phyloP scores from a whole-genome alignment of 2,113 vertebrate species.

The Ginglymostoma cirratum region DNA sequence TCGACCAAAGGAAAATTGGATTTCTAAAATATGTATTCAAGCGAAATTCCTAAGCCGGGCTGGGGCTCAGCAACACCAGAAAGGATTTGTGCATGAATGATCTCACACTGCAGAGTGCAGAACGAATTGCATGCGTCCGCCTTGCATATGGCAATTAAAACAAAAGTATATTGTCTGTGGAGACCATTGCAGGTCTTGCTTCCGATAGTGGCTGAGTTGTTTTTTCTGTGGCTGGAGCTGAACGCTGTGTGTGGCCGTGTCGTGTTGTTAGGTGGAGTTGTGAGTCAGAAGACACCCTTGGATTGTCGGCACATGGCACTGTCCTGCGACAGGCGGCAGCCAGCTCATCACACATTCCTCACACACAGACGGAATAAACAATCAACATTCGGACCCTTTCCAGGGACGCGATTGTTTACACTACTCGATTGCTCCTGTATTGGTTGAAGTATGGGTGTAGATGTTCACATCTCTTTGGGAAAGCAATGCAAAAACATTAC shows the following conservation, averaged over 20 bases:
- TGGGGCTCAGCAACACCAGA: background rate
- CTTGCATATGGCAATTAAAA: background rate
- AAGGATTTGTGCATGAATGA: background rate
- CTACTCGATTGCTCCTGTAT: background rate
- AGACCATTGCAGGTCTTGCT: background rate
- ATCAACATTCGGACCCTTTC: background rate
- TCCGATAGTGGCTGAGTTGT: background rate
- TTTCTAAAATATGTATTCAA: background rate
- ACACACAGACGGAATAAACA: constrained; percentile 39
- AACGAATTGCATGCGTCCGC: background rate
- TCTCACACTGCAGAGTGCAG: constrained; percentile 23
- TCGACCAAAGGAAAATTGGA: background rate
- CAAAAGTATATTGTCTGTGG: background rate
- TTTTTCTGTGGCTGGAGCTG: background rate
- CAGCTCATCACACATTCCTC: constrained; percentile 41
- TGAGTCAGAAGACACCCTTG: constrained; percentile 56
- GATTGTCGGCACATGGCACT: constrained; percentile 51
- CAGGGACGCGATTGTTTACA: background rate
- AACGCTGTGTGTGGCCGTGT: background rate
- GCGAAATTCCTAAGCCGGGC: background rate
- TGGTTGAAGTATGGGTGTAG: background rate
- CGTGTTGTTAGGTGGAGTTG: constrained; percentile 50
- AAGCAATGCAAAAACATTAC: background rate
- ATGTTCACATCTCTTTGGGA: background rate
- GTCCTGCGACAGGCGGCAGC: constrained; percentile 45